Percentiles rank a stretch among this genome's conserved stretches.
These are phyloP conservation scores for Alosa sapidissima DNA, from an alignment of 2,797 vertebrate genomes.

Conservation along the genomic window DNA sequence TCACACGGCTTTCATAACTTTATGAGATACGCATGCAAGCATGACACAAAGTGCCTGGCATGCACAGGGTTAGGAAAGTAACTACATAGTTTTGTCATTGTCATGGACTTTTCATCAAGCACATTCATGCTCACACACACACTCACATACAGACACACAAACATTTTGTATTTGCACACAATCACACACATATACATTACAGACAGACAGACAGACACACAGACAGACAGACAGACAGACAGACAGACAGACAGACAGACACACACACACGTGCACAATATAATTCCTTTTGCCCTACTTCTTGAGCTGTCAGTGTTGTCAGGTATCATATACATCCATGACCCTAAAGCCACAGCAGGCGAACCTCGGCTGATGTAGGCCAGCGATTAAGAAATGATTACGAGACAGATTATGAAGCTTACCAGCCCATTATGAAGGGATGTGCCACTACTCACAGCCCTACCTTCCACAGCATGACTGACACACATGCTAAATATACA, in stretches of 20 bases:
- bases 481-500: conserved; percentile 27
- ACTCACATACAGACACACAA: neutral
- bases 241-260: neutral
- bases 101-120: neutral
- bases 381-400: neutral
- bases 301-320: neutral
- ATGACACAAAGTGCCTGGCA: neutral
- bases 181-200: neutral
- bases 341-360: neutral
- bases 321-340: neutral
- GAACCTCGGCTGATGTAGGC: neutral
- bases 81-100: neutral
- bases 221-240: neutral
- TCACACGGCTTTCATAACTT: neutral
- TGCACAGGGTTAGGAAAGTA: neutral
- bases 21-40: conserved; percentile 4
- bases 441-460: neutral
- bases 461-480: conserved; percentile 20
- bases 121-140: neutral
- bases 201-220: neutral
- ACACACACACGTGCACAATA: neutral
- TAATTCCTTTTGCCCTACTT: neutral
- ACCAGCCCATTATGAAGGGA: neutral
- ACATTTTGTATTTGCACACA: neutral
- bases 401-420: neutral